Conservation (phyloP, 92 coral and sea anemone genomes). For the Bergia puertoricense region DNA sequence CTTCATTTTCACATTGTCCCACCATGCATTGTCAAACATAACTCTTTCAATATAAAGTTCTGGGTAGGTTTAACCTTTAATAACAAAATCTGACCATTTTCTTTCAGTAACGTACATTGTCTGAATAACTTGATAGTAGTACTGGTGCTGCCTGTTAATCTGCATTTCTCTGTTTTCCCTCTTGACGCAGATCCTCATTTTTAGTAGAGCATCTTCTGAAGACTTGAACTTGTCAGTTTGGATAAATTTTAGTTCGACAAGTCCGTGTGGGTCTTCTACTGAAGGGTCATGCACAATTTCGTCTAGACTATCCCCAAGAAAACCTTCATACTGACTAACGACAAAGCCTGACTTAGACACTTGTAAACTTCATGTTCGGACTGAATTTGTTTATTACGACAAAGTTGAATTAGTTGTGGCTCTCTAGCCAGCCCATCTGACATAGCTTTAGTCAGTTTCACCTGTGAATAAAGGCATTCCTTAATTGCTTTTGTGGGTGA, state of each 20-base stretch:
- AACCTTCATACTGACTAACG: constrained; percentile 43
- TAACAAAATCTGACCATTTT: constrained; percentile 43
- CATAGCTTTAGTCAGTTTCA: constrained; percentile 22
- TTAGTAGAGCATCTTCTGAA: constrained; percentile 39
- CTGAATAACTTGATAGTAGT: constrained; percentile 57
- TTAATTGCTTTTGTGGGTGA: constrained; percentile 61
- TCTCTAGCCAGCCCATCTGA: constrained; percentile 56
- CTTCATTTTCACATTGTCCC: constrained; percentile 40
- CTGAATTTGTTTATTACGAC: constrained; percentile 24
- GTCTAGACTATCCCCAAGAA: constrained; percentile 55
- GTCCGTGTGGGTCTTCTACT: constrained; percentile 29
- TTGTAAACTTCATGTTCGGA: constrained; percentile 33
- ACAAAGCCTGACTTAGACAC: constrained; percentile 55
- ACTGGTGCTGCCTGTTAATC: constrained; percentile 44
- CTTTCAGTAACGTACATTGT: constrained; percentile 59
- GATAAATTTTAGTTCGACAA: constrained; percentile 47
- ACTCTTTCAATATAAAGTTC: constrained; percentile 42
- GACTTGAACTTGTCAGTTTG: constrained; percentile 45
- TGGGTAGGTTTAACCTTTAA: constrained; percentile 15
- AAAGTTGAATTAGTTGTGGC: constrained; percentile 25
- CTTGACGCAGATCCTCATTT: constrained; percentile 48
- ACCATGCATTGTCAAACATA: not conserved
- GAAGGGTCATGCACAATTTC: constrained; percentile 54
- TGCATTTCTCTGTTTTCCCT: not conserved
- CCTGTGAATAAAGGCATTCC: constrained; percentile 23